Evolutionary conservation across 2,797 vertebrate species (phyloP).

Genomic region (Mastacembelus armatus): DNA sequence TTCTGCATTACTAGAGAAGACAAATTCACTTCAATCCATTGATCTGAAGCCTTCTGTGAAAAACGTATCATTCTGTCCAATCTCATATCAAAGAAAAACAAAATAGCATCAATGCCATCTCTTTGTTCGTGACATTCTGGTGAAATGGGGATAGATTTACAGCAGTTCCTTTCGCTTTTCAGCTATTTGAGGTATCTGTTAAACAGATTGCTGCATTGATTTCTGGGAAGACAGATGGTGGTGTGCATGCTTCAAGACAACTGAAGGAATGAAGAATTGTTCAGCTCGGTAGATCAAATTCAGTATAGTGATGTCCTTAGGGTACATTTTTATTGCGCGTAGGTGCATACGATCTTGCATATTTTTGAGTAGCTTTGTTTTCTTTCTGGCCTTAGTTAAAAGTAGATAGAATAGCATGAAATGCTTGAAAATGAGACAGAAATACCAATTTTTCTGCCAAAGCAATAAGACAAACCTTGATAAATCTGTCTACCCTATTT

Average conservation of each 20-base stretch:
- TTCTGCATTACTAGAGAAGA: conserved; percentile 50
- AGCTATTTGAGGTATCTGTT: conserved; percentile 87
- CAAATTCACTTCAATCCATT: conserved; percentile 63
- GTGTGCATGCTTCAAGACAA: conserved; percentile 82
- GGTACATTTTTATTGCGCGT: conserved; percentile 79
- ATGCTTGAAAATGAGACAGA: conserved; percentile 71
- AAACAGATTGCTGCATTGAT: conserved; percentile 86
- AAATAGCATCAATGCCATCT: conserved; percentile 84
- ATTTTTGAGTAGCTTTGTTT: conserved; percentile 76
- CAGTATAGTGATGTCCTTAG: conserved; percentile 81
- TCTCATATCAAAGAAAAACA: conserved; percentile 83
- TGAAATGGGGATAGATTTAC: conserved; percentile 85
- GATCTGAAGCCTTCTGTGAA: conserved; percentile 72
- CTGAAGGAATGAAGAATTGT: conserved; percentile 85
- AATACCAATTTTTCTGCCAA: conserved; percentile 62
- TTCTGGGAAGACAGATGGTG: conserved; percentile 87
- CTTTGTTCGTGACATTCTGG: conserved; percentile 82
- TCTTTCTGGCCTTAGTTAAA: conserved; percentile 83
- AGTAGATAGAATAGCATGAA: conserved; percentile 72
- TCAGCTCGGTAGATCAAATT: conserved; percentile 87
- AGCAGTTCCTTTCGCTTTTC: conserved; percentile 80
- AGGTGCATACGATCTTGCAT: conserved; percentile 78
- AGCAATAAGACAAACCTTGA: conserved; percentile 57
- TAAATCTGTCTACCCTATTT: conserved; percentile 56
- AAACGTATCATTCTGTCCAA: conserved; percentile 81